Conservation (phyloP, 2,797 vertebrate species). For the Euphonia xanthogaster region DNA sequence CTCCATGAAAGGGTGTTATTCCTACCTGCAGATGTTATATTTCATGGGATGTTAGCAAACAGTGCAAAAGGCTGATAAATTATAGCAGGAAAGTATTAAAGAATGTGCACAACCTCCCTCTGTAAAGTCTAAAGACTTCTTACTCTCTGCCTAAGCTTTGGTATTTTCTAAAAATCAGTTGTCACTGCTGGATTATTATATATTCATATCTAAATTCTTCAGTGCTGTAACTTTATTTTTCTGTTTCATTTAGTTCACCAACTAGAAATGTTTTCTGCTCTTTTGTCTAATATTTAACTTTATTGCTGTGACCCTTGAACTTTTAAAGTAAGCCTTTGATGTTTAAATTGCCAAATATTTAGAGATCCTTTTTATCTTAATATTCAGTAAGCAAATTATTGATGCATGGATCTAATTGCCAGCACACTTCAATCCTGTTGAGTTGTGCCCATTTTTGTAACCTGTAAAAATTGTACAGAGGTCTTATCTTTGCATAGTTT, state of each 20-base stretch:
- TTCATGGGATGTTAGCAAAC: conserved; percentile 5
- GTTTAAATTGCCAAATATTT: neutral
- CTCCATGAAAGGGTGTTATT: neutral
- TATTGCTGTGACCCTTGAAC: neutral
- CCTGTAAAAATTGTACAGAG: neutral
- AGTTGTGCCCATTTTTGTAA: neutral
- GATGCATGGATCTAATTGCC: neutral
- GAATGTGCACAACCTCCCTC: neutral
- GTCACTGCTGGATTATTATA: neutral
- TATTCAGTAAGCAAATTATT: neutral
- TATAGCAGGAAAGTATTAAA: neutral
- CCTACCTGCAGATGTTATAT: neutral
- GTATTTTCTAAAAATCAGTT: neutral
- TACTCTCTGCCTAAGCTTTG: neutral
- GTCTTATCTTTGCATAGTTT: neutral
- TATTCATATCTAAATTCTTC: neutral
- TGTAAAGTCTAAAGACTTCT: neutral
- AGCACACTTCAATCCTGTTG: neutral
- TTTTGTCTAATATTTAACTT: conserved; percentile 36
- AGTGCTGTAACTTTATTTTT: neutral
- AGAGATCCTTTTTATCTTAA: neutral
- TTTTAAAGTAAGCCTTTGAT: neutral
- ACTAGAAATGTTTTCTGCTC: neutral
- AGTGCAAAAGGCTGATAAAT: neutral
- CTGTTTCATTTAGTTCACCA: neutral